Evolutionary conservation across 2,797 vertebrate genomes (phyloP), one percentile per base, ranked within the genome.

Genomic region (Dermochelys coriacea): DNA sequence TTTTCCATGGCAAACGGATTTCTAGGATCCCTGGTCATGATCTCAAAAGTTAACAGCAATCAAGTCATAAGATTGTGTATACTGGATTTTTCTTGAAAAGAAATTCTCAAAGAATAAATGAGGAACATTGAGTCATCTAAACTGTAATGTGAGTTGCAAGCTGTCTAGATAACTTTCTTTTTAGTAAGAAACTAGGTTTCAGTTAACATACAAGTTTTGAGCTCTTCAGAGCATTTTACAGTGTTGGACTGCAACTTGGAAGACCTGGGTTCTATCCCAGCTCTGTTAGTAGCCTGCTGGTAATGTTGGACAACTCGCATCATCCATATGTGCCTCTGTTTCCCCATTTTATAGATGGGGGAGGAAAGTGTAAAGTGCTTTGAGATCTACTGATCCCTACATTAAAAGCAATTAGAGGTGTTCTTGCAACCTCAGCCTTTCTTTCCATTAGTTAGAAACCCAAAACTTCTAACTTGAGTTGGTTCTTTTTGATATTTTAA

Each of bases 401-500:
- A 37, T 54, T 68, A 68, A 68, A n/a, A 10, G 61, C 34, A n/a
- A 68, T 34, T n/a, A 37, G 5, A 19, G 9, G n/a, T 23, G n/a
- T 41, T 71, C 14, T 49, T 31, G 45, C 45, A 77, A 49, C 12
- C 14, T 77, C 74, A 31, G 27, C 45, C 74, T 47, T 41, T 41
- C 64, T 91, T 94, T 96, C 93, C 57, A 50, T 50, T 90, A 89
- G 18, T 41, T 54, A 49, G 59, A 85, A 95, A 29, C 55, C 19
- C 37, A 2, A 37, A 78, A 34, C 91, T 96, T 96, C 94, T 89
- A 80, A 25, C 57, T 74, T 77, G 80, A 87, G 89, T 12, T n/a
- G 89, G 93, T 94, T 95, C 95, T 96, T 91, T 83, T 19, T 88
- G 80, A 23, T 91, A 55, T 54, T 95, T 84, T 14, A 29, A 89